Conservation (phyloP, 2,797 vertebrate genomes). For the Neosilurus hyrtlii region DNA sequence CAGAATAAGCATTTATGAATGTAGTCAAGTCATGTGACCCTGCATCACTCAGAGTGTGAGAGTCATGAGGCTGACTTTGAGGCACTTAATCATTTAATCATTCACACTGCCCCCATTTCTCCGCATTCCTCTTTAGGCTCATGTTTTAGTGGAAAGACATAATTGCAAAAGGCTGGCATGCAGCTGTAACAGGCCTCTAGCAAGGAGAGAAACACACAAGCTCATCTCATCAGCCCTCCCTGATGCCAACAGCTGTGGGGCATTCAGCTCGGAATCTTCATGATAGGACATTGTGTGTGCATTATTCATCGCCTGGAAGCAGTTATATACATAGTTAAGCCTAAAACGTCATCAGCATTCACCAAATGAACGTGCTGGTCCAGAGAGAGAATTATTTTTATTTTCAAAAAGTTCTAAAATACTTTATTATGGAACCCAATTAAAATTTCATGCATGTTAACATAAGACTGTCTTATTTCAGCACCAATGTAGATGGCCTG, state of each 20-base stretch:
- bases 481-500: background rate
- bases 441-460: background rate
- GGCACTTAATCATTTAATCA: constrained; percentile 67
- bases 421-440: background rate
- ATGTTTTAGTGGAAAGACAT: constrained; percentile 63
- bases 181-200: constrained; percentile 72
- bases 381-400: background rate
- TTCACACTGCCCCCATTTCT: constrained; percentile 52
- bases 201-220: constrained; percentile 60
- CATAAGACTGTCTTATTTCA: background rate
- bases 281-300: constrained; percentile 60
- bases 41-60: constrained; percentile 33
- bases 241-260: constrained; percentile 53
- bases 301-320: constrained; percentile 74
- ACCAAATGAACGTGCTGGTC: background rate
- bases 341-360: constrained; percentile 36
- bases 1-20: constrained; percentile 30
- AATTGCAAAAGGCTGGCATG: constrained; percentile 71
- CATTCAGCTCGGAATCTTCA: constrained; percentile 55
- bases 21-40: constrained; percentile 39
- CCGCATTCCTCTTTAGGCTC: constrained; percentile 52
- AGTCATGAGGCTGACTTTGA: constrained; percentile 61
- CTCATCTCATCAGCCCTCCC: constrained; percentile 44
- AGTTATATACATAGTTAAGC: constrained; percentile 62
- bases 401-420: background rate